A percentile compares a stretch with the other conserved stretches of the same genome.
phyloP scores from a whole-genome alignment of 2,113 vertebrate genomes.

The Irena cyanogastra region DNA sequence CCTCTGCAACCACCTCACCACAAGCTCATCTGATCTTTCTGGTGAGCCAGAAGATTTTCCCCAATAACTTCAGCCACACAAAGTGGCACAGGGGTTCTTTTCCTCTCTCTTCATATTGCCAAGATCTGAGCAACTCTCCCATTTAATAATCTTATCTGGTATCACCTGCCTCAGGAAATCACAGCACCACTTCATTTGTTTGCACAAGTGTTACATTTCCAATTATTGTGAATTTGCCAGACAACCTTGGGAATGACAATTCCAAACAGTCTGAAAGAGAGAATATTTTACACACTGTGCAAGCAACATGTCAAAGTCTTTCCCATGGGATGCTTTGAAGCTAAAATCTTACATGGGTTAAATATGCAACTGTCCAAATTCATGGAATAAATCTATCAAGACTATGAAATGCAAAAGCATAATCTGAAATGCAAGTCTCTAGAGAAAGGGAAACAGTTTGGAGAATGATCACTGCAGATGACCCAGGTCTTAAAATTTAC shows the following conservation, averaged over 20 bases:
- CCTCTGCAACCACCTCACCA: rapidly evolving
- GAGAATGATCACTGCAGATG: background rate
- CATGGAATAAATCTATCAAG: background rate
- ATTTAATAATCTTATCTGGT: background rate
- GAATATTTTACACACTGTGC: background rate
- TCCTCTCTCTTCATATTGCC: background rate
- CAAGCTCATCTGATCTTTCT: background rate
- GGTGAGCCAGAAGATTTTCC: background rate
- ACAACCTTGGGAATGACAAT: background rate
- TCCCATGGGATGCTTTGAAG: background rate
- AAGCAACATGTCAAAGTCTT: background rate
- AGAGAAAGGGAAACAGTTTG: background rate
- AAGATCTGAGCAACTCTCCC: background rate
- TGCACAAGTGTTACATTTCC: background rate
- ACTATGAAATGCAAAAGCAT: background rate
- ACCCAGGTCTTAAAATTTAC: background rate
- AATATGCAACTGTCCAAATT: background rate
- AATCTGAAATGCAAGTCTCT: background rate
- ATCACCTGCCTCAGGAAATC: background rate
- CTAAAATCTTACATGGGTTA: background rate
- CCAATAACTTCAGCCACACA: background rate
- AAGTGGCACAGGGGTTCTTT: background rate
- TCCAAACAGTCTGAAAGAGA: background rate
- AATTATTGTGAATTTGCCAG: background rate
- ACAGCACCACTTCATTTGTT: background rate